phyloP scores from a whole-genome alignment of 1,140 invertebrate species.

The Zaprionus inermis region DNA sequence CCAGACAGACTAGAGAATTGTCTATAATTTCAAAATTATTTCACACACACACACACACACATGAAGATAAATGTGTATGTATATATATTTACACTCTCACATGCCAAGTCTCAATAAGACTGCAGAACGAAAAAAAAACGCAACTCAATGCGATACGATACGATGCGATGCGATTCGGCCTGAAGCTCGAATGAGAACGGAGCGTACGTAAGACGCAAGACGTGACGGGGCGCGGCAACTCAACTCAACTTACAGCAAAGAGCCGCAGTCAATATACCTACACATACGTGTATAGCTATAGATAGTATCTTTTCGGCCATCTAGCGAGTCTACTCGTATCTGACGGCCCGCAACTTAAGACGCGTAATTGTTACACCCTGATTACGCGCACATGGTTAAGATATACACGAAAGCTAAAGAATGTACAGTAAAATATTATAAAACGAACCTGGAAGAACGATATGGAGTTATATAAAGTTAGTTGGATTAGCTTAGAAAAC shows the following conservation, averaged over 20 bases:
- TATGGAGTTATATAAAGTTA: not conserved
- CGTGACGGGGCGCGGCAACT: slow-evolving; percentile 73
- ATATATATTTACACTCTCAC: slow-evolving; percentile 4
- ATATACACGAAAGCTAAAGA: slow-evolving; percentile 39
- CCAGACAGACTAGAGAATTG: slow-evolving; percentile 19
- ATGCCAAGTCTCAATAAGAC: slow-evolving; percentile 1
- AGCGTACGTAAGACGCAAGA: slow-evolving; percentile 41
- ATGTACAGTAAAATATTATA: slow-evolving; percentile 26
- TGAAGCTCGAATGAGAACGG: slow-evolving; percentile 45
- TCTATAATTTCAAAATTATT: slow-evolving; percentile 60
- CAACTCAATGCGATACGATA: not conserved
- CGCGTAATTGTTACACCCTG: slow-evolving; percentile 80
- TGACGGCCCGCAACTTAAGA: slow-evolving; percentile 62
- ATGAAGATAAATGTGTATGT: slow-evolving; percentile 17
- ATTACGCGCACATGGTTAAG: slow-evolving; percentile 68
- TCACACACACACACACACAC: slow-evolving; percentile 21
- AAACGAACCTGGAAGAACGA: not conserved
- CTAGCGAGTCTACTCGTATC: slow-evolving; percentile 37
- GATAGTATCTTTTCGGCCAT: slow-evolving; percentile 27
- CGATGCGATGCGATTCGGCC: slow-evolving; percentile 11
- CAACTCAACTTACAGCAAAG: slow-evolving; percentile 27
- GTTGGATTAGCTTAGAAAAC: not conserved
- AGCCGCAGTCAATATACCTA: slow-evolving; percentile 31
- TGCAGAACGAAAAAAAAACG: not conserved
- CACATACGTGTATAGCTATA: slow-evolving; percentile 11